Conservation (phyloP, 2,888 invertebrate genomes). For the Drosophila neoperkinsi region DNA sequence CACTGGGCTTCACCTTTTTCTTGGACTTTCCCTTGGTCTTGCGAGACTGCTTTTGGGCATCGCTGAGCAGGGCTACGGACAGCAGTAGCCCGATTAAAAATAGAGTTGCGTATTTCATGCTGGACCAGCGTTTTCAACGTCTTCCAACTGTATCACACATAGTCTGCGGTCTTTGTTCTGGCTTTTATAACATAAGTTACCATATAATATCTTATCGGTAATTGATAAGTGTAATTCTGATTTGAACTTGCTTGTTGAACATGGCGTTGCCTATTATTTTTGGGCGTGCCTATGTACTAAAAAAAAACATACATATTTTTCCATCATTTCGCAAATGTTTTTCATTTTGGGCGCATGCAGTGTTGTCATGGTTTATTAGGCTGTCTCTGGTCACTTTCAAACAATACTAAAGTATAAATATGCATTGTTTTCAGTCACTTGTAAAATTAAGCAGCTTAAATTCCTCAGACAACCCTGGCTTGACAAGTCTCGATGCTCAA, state of each 20-base stretch:
- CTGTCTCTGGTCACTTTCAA: neutral
- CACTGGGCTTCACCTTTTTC: conserved; percentile 40
- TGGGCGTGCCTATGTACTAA: conserved; percentile 50
- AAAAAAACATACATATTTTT: neutral
- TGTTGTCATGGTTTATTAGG: neutral
- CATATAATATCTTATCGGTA: conserved; percentile 52
- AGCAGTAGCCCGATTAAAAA: conserved; percentile 58
- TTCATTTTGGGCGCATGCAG: neutral
- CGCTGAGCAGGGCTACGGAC: conserved; percentile 26
- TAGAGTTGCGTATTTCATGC: conserved; percentile 53
- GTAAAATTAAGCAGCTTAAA: neutral
- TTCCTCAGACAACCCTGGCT: neutral
- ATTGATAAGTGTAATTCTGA: conserved; percentile 31
- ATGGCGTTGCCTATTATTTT: conserved; percentile 21
- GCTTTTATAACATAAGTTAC: conserved; percentile 46
- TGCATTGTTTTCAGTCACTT: neutral
- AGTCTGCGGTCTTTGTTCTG: neutral
- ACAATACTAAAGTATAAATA: neutral
- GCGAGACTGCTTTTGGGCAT: conserved; percentile 41
- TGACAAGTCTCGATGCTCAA: neutral
- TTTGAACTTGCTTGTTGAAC: conserved; percentile 57
- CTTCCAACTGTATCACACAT: conserved; percentile 7
- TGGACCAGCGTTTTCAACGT: conserved; percentile 18
- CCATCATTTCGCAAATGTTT: conserved; percentile 21
- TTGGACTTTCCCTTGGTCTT: conserved; percentile 57